Evolutionary conservation across 2,113 vertebrate species (phyloP).

Genomic region (Vombatus ursinus): DNA sequence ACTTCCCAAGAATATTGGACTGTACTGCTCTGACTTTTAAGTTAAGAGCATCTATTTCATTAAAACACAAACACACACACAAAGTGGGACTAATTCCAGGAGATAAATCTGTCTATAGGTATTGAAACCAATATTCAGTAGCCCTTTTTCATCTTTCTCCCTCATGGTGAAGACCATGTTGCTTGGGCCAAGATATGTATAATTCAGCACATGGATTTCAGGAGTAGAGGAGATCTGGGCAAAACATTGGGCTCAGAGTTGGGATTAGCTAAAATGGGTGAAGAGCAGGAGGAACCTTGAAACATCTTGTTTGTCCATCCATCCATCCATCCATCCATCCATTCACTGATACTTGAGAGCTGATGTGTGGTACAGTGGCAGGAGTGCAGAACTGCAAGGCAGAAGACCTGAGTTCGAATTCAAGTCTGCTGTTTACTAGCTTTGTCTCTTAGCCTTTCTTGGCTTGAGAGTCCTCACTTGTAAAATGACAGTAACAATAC

Average conservation of each 20-base stretch:
- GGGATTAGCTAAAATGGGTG: slow-evolving; percentile 40
- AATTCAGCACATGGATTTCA: slow-evolving; percentile 33
- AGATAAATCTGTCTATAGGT: background rate
- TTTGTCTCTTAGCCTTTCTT: background rate
- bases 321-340: background rate
- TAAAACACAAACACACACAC: background rate
- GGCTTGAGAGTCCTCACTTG: background rate
- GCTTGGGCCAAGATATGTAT: slow-evolving; percentile 20
- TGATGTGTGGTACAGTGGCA: background rate
- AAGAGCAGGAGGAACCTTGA: slow-evolving; percentile 6
- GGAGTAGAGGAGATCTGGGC: slow-evolving; percentile 37
- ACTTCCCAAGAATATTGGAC: background rate
- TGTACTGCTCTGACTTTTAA: background rate
- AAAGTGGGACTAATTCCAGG: background rate
- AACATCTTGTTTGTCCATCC: background rate
- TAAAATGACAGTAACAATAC: background rate
- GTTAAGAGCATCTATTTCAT: background rate
- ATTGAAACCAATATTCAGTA: background rate
- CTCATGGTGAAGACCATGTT: slow-evolving; percentile 28
- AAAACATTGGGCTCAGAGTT: slow-evolving; percentile 42
- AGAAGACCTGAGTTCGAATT: background rate
- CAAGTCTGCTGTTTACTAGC: background rate
- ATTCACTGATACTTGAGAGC: background rate
- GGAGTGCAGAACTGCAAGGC: background rate
- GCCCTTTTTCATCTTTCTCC: slow-evolving; percentile 23